Evolutionary conservation across 1,140 invertebrate genomes (phyloP), one percentile per base, ranked within the genome.

Genomic region (Drosophila melanogaster): DNA sequence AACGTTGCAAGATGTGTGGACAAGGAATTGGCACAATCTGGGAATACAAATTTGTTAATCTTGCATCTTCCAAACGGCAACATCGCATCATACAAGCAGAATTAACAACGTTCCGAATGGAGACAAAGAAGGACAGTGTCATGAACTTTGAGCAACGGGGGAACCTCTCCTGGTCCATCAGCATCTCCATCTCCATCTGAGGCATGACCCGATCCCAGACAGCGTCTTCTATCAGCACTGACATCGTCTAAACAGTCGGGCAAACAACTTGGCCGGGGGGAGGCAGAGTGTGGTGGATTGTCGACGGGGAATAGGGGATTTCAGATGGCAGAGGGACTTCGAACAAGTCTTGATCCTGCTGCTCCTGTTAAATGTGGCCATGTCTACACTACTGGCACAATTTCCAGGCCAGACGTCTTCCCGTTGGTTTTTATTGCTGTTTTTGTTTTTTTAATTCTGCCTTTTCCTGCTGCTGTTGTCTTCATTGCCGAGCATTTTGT

Each of bases 261-360:
- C 77, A 64, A 77, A 46, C 61, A 54, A 64, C 58, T 47, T 43
- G n/a, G n/a, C n/a, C n/a, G n/a, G n/a, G n/a, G n/a, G n/a, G 19
- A 22, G 19, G 19, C 50, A 65, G 47, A 41, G 19, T 47, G 50
- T 26, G 54, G 62, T 14, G 43, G 14, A 65, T 30, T 24, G 17
- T 15, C 26, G 46, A 43, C 11, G 14, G 19, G 46, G 46, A 0
- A 15, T n/a, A 30, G n/a, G 38, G 38, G 38, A 38, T 0, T n/a
- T 38, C 24, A 1, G 15, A 8, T 2, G 22, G 12, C 30, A 5
- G 24, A 17, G 66, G 22, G 3, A 15, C 33, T 22, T 35, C 22
- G 61, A 65, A 86, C 83, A 86, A 87, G 83, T 72, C 57, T 87
- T 87, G 83, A 89, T 87, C 83, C 83, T 87, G 76, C 66, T 89